These are phyloP conservation scores for Chelonoidis abingdonii DNA, from an alignment of 2,113 vertebrate species.

Conservation along the genomic window DNA sequence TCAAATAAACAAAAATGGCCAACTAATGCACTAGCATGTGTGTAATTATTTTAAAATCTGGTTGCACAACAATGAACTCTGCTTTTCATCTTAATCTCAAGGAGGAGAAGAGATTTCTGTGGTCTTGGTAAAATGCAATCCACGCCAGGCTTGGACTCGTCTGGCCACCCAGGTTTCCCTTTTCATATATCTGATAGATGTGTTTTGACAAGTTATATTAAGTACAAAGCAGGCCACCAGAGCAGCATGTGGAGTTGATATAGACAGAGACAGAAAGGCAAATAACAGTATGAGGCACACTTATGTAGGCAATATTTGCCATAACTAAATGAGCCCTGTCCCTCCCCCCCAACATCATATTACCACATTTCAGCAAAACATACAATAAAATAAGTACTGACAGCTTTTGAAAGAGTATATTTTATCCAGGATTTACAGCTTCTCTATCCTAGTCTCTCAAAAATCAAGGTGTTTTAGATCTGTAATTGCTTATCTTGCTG, in stretches of 20 bases:
- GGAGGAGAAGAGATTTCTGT: constrained; percentile 57
- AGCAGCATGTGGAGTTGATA: constrained; percentile 85
- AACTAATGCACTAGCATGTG: constrained; percentile 61
- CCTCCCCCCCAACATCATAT: constrained; percentile 27
- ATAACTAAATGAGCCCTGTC: constrained; percentile 40
- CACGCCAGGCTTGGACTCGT: constrained; percentile 67
- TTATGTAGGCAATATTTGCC: constrained; percentile 71
- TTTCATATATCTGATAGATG: constrained; percentile 82
- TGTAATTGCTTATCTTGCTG: constrained; percentile 1
- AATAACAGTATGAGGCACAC: constrained; percentile 73
- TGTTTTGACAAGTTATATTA: constrained; percentile 88
- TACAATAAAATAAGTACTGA: constrained; percentile 27
- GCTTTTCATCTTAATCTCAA: constrained; percentile 70
- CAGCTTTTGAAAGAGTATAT: constrained; percentile 12
- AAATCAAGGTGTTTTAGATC: not conserved
- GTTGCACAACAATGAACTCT: constrained; percentile 74
- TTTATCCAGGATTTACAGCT: constrained; percentile 43
- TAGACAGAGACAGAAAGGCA: constrained; percentile 78
- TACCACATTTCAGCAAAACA: constrained; percentile 49
- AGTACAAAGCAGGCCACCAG: constrained; percentile 84
- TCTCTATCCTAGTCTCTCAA: constrained; percentile 27
- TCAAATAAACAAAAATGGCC: constrained; percentile 73
- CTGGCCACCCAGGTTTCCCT: constrained; percentile 82
- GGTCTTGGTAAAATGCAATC: constrained; percentile 73
- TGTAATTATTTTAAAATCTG: constrained; percentile 76